Conservation (phyloP, 2,888 invertebrate genomes). For the Halictus quadricinctus region DNA sequence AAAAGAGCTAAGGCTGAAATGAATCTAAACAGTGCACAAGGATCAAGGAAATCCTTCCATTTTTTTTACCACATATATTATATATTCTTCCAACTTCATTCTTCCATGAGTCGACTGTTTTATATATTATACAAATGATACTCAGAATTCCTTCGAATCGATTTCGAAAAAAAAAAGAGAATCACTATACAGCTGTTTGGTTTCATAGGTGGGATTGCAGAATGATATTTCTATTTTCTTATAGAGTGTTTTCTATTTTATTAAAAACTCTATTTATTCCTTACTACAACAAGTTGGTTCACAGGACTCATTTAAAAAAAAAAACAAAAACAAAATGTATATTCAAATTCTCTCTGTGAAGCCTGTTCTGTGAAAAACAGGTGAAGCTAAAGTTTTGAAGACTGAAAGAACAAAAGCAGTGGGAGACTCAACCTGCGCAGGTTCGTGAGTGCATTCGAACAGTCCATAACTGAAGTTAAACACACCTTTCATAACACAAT, state of each 20-base stretch:
- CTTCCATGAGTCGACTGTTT: constrained; percentile 24
- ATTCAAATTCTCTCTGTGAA: neutral
- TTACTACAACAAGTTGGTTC: neutral
- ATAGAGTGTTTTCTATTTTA: constrained; percentile 20
- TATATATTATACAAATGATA: neutral
- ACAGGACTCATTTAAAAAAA: neutral
- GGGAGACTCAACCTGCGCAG: neutral
- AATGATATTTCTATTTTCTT: constrained; percentile 42
- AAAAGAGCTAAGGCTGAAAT: neutral
- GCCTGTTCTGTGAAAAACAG: constrained; percentile 1
- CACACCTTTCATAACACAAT: neutral
- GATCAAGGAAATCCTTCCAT: constrained; percentile 7
- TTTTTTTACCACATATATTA: neutral
- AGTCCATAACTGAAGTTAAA: neutral
- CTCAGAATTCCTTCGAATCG: neutral
- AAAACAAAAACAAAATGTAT: neutral
- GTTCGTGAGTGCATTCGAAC: neutral
- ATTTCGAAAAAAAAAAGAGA: neutral
- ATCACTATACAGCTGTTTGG: constrained; percentile 8
- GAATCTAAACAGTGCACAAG: neutral
- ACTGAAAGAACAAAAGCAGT: constrained; percentile 1
- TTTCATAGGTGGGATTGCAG: constrained; percentile 12
- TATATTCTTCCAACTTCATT: constrained; percentile 29
- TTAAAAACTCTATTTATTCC: constrained; percentile 12
- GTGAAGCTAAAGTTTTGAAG: constrained; percentile 1